Conservation (phyloP, 2,888 invertebrate genomes). For the Polietes domitor region DNA sequence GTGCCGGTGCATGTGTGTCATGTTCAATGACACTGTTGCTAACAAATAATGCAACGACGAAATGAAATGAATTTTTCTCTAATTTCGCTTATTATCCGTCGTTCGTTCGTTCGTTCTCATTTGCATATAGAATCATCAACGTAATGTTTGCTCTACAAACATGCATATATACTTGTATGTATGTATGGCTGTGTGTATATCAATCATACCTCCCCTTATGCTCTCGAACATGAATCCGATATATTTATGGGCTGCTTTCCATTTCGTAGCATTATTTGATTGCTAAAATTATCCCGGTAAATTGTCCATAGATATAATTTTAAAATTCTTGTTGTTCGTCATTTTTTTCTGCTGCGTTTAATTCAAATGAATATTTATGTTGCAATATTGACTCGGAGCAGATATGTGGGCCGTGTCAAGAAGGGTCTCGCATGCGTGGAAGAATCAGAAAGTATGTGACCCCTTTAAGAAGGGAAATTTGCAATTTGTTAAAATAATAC, state of each 20-base stretch:
- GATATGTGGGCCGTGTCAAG: too few species aligned
- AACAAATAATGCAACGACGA: background rate
- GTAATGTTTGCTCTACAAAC: background rate
- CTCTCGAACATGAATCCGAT: too few species aligned
- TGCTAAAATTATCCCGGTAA: background rate
- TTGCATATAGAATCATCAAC: slow-evolving; percentile 5
- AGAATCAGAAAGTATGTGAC: too few species aligned
- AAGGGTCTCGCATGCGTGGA: too few species aligned
- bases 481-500: too few species aligned
- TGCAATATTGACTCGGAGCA: background rate
- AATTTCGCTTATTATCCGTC: slow-evolving; percentile 19
- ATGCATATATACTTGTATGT: too few species aligned
- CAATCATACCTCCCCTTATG: too few species aligned
- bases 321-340: background rate
- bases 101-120: slow-evolving; percentile 5
- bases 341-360: background rate
- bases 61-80: slow-evolving; percentile 17
- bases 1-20: background rate
- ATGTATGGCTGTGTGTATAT: too few species aligned
- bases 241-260: background rate
- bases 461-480: too few species aligned
- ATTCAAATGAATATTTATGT: background rate
- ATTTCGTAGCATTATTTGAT: background rate
- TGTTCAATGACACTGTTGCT: background rate
- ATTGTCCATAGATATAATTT: background rate